Conservation (phyloP, 2,797 vertebrate species). For the Craterocephalus amniculus region DNA sequence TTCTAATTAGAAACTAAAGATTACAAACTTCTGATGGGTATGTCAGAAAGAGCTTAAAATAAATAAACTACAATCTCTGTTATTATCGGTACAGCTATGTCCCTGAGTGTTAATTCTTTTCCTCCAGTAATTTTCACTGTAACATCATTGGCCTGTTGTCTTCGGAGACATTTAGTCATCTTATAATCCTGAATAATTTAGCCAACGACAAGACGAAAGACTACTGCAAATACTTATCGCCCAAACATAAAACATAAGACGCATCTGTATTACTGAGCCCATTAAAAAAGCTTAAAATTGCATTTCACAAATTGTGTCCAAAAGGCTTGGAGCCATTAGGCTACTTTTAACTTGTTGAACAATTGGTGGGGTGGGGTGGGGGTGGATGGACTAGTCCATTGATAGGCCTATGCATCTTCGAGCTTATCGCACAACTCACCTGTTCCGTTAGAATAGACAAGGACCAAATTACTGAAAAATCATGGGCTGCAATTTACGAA, state of each 20-base stretch:
- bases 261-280: not conserved
- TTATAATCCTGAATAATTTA: not conserved
- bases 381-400: not conserved
- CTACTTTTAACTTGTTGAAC: not conserved
- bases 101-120: not conserved
- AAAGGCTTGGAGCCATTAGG: not conserved
- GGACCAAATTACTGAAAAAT: not conserved
- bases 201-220: not conserved
- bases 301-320: not conserved
- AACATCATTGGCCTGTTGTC: not conserved
- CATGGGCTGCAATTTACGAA: not conserved
- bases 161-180: not conserved
- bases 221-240: not conserved
- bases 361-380: too few species aligned
- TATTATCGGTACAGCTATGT: not conserved
- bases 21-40: not conserved
- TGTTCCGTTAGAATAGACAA: not conserved
- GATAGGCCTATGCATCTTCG: not conserved
- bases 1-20: not conserved
- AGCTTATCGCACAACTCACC: conserved; percentile 27
- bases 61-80: not conserved
- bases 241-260: not conserved
- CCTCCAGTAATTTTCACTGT: not conserved
- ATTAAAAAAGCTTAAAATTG: not conserved
- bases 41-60: not conserved